Evolutionary conservation across 1,140 invertebrate genomes (phyloP).

Genomic region (Contarinia nasturtii): DNA sequence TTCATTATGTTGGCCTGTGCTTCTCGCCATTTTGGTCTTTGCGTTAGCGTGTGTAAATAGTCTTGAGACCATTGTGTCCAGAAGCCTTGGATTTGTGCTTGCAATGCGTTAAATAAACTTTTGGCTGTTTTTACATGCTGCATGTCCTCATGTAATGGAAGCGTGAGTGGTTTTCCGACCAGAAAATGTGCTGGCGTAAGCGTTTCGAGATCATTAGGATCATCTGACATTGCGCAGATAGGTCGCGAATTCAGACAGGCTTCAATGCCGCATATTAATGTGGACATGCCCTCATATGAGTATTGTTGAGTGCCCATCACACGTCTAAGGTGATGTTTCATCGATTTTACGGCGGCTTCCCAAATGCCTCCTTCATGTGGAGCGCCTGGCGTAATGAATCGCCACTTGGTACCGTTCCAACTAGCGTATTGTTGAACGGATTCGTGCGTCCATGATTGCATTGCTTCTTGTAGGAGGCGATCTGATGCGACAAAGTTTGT

Average conservation of each 20-base stretch:
- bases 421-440: neutral
- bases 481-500: constrained; percentile 19
- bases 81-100: constrained; percentile 5
- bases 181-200: constrained; percentile 23
- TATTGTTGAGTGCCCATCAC: constrained; percentile 8
- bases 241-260: constrained; percentile 13
- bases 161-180: constrained; percentile 9
- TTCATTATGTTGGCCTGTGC: constrained; percentile 7
- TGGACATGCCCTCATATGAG: constrained; percentile 11
- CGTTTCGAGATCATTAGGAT: constrained; percentile 12
- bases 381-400: constrained; percentile 10
- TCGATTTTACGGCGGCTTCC: constrained; percentile 13
- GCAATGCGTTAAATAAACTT: constrained; percentile 4
- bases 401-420: constrained; percentile 4
- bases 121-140: neutral
- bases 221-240: constrained; percentile 9
- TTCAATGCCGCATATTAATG: constrained; percentile 12
- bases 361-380: constrained; percentile 16
- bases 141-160: constrained; percentile 9
- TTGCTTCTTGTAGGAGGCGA: constrained; percentile 5
- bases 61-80: constrained; percentile 9
- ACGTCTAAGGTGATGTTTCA: constrained; percentile 12
- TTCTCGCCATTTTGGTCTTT: constrained; percentile 8
- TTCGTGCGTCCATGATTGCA: neutral
- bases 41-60: constrained; percentile 8